These are phyloP conservation scores for Scaptodrosophila lebanonensis DNA, from an alignment of 1,140 invertebrate species.

Conservation along the genomic window DNA sequence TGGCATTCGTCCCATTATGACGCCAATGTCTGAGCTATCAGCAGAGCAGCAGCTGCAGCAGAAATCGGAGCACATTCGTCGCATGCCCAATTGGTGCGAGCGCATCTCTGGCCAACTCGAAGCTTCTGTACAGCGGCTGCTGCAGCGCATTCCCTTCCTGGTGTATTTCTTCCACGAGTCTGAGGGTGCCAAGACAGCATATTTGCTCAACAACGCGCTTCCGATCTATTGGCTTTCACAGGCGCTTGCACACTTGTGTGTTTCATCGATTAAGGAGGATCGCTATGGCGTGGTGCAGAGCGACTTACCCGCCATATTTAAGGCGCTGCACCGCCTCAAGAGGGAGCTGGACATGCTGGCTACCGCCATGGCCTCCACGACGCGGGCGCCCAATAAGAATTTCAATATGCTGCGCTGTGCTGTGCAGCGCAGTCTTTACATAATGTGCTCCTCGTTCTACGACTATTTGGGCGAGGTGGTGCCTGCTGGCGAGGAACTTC, in stretches of 20 bases:
- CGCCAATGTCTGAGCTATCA: background rate
- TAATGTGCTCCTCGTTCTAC: conserved; percentile 83
- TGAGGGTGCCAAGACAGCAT: conserved; percentile 82
- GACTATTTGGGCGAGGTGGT: conserved; percentile 83
- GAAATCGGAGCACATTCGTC: conserved; percentile 17
- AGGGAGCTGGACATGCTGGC: conserved; percentile 84
- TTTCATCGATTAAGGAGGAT: conserved; percentile 85
- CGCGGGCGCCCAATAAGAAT: conserved; percentile 80
- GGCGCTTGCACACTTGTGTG: conserved; percentile 83
- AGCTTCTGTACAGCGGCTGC: conserved; percentile 46
- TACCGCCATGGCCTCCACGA: conserved; percentile 80
- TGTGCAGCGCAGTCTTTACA: conserved; percentile 86
- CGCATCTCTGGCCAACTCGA: conserved; percentile 70
- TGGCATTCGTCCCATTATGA: conserved; percentile 74
- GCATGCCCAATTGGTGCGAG: conserved; percentile 71
- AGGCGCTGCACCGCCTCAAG: conserved; percentile 82
- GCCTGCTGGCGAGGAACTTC: conserved; percentile 78
- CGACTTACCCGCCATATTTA: conserved; percentile 84
- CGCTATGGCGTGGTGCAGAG: conserved; percentile 88
- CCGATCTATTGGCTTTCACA: conserved; percentile 84
- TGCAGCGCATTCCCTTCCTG: conserved; percentile 81
- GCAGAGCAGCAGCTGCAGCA: background rate
- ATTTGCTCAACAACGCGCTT: conserved; percentile 82
- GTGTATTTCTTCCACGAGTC: conserved; percentile 85
- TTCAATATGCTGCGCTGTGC: conserved; percentile 81